Conservation (phyloP, 2,888 invertebrate species). For the Cosmorhoe ocellata region DNA sequence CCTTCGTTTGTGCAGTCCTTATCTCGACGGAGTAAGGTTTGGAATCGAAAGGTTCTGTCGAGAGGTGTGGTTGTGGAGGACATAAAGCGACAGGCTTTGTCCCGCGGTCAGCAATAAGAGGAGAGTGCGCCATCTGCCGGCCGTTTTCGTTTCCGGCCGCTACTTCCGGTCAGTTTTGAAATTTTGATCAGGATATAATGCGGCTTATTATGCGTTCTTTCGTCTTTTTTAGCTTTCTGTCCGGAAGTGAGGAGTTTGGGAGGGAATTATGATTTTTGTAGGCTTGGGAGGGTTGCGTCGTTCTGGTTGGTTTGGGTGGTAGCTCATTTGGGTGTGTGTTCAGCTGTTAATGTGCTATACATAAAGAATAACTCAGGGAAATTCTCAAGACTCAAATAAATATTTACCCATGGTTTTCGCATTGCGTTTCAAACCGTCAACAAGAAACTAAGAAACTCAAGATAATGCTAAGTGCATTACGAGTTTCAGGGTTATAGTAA, state of each 20-base stretch:
- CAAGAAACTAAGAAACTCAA: too few species aligned
- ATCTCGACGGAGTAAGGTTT: slow-evolving; percentile 33
- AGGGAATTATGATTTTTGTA: slow-evolving; percentile 4
- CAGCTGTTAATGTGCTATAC: slow-evolving; percentile 11
- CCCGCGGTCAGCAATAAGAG: slow-evolving; percentile 76
- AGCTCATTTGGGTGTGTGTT: slow-evolving; percentile 9
- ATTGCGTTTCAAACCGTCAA: too few species aligned
- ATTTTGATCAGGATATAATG: slow-evolving; percentile 70
- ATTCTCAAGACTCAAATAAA: not conserved
- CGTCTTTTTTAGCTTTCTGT: slow-evolving; percentile 25
- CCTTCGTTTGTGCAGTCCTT: slow-evolving; percentile 28
- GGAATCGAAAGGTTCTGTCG: slow-evolving; percentile 25
- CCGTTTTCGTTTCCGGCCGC: slow-evolving; percentile 58
- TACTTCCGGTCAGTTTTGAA: slow-evolving; percentile 66
- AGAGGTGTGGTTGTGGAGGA: slow-evolving; percentile 35
- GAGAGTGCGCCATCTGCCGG: slow-evolving; percentile 72
- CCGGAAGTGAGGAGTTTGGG: slow-evolving; percentile 28
- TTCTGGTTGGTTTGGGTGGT: not conserved
- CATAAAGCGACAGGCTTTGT: slow-evolving; percentile 67
- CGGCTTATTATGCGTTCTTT: slow-evolving; percentile 58
- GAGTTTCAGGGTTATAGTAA: too few species aligned
- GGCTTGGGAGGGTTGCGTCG: slow-evolving; percentile 16
- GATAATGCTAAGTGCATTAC: too few species aligned
- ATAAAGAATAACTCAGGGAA: not conserved
- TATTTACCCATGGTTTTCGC: too few species aligned